These are phyloP conservation scores for Parasteatoda tepidariorum DNA, from an alignment of 1,140 invertebrate species.

Conservation along the genomic window DNA sequence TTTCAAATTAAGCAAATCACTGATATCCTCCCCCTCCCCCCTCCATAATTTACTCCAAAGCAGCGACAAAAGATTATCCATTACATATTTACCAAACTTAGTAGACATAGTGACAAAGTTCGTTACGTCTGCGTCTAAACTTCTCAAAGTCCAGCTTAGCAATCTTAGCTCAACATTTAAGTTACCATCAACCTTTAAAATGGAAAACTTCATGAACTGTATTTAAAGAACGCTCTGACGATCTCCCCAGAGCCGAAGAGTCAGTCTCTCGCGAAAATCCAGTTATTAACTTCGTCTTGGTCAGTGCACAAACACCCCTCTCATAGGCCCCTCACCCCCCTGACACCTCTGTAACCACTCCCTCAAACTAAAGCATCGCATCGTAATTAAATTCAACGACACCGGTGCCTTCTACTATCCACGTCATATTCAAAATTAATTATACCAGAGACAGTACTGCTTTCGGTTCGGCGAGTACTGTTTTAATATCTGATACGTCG, in stretches of 20 bases:
- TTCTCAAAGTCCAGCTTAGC: background rate
- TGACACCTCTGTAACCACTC: no score
- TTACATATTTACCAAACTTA: no score
- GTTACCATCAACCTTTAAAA: background rate
- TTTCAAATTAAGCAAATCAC: no score
- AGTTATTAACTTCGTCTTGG: constrained; percentile 7
- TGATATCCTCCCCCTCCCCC: no score
- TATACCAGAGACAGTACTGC: background rate
- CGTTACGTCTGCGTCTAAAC: background rate
- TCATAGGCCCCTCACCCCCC: background rate
- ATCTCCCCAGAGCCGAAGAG: background rate
- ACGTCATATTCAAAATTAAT: background rate
- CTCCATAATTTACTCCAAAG: no score
- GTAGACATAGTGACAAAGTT: background rate
- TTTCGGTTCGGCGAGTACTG: background rate
- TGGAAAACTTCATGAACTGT: background rate
- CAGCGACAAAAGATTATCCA: no score
- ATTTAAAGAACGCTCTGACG: constrained; percentile 1
- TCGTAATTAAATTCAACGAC: background rate
- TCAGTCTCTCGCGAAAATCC: constrained; percentile 2
- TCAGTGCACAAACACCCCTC: background rate
- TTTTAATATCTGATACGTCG: constrained; percentile 10
- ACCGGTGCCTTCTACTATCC: background rate
- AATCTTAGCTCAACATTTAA: background rate
- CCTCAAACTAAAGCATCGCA: background rate